Evolutionary conservation across 2,797 vertebrate genomes (phyloP).

Genomic region (Champsocephalus gunnari): DNA sequence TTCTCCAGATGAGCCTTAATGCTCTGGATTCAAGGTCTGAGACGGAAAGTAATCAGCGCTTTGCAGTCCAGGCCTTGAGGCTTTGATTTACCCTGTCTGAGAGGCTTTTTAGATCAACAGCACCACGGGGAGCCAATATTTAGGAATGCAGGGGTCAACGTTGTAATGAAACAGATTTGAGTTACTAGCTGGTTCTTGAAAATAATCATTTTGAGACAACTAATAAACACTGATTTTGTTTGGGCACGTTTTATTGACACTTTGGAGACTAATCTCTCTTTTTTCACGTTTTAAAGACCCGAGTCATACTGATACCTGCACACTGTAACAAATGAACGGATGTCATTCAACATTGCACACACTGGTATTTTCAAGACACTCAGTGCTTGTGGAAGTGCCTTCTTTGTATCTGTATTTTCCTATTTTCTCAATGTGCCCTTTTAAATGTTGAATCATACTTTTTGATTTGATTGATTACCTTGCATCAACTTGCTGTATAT

Average conservation of each 20-base stretch:
- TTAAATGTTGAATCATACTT: neutral
- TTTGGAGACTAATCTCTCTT: neutral
- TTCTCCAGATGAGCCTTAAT: slow-evolving; percentile 8
- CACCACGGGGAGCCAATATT: slow-evolving; percentile 18
- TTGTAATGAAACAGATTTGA: neutral
- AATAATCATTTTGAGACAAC: neutral
- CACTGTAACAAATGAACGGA: neutral
- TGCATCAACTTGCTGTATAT: neutral
- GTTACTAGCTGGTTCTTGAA: neutral
- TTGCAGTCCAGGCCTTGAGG: slow-evolving; percentile 15
- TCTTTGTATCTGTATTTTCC: neutral
- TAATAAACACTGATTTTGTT: slow-evolving; percentile 7
- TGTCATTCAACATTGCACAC: no score
- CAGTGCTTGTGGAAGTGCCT: neutral
- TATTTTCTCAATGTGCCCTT: neutral
- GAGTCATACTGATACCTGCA: neutral
- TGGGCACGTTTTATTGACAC: neutral
- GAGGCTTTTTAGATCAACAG: slow-evolving; percentile 36
- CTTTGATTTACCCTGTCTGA: slow-evolving; percentile 19
- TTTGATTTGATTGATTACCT: neutral
- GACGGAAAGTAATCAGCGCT: slow-evolving; percentile 31
- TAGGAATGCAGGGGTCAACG: neutral
- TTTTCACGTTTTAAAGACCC: neutral
- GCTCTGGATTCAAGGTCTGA: slow-evolving; percentile 12
- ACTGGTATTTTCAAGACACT: neutral